phyloP scores from a whole-genome alignment of 2,888 invertebrate genomes.

The Rotaria socialis region DNA sequence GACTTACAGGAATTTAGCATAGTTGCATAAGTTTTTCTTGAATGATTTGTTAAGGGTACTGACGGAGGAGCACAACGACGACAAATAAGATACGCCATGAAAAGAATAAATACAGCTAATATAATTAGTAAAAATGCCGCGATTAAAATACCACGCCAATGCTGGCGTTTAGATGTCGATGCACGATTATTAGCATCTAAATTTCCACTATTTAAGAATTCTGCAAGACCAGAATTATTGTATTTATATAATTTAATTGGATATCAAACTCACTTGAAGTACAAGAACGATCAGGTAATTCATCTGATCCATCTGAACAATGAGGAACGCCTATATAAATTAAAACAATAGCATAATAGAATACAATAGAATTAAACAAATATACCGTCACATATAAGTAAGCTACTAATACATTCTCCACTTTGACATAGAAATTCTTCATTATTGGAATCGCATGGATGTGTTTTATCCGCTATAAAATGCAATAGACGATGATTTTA shows the following conservation, averaged over 20 bases:
- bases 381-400: constrained; percentile 18
- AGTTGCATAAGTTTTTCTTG: constrained; percentile 14
- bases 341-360: neutral
- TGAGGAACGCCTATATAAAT: neutral
- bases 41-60: neutral
- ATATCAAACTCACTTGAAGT: neutral
- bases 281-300: neutral
- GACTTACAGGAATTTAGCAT: neutral
- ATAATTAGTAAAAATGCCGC: neutral
- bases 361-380: neutral
- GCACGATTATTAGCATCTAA: neutral
- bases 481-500: too few relatives aligned
- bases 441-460: constrained; percentile 3
- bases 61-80: neutral
- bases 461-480: neutral
- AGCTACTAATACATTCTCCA: constrained; percentile 28
- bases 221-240: neutral
- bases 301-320: neutral
- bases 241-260: too few relatives aligned
- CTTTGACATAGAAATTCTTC: neutral
- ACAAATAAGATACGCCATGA: neutral
- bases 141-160: constrained; percentile 9
- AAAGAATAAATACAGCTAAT: neutral
- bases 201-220: neutral
- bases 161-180: neutral